phyloP scores from a whole-genome alignment of 2,888 invertebrate species.

The Priocnemis perturbator region DNA sequence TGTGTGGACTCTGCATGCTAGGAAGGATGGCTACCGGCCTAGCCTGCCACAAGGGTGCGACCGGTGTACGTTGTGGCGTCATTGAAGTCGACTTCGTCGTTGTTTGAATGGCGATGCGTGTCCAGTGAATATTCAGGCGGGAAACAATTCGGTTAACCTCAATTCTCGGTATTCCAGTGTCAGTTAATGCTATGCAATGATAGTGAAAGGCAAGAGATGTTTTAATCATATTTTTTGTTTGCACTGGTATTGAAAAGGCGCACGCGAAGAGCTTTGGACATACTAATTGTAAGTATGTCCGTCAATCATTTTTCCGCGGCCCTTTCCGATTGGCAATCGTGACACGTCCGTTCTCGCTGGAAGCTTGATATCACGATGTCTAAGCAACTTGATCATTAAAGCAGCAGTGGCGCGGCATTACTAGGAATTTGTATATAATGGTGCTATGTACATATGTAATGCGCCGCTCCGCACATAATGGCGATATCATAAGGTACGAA shows the following conservation, averaged over 20 bases:
- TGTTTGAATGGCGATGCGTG: too few species aligned
- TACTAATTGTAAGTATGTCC: too few species aligned
- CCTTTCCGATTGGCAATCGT: neutral
- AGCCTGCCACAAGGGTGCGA: conserved; percentile 40
- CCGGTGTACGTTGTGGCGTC: conserved; percentile 42
- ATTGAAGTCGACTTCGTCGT: neutral
- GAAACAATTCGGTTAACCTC: too few species aligned
- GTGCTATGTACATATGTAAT: conserved; percentile 72
- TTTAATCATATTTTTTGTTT: too few species aligned
- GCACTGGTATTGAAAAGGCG: too few species aligned
- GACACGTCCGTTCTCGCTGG: conserved; percentile 11
- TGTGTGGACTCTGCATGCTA: conserved; percentile 68
- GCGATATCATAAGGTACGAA: conserved; percentile 70
- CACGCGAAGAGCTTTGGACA: too few species aligned
- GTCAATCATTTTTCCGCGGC: too few species aligned
- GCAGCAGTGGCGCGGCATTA: conserved; percentile 67
- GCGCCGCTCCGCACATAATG: conserved; percentile 63
- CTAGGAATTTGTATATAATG: conserved; percentile 73
- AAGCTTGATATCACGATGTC: conserved; percentile 46
- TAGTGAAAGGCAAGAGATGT: too few species aligned
- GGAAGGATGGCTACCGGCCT: conserved; percentile 65
- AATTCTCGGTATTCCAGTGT: too few species aligned
- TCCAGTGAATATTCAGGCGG: too few species aligned
- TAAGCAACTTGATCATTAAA: conserved; percentile 64
- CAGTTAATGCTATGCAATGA: too few species aligned